phyloP scores from a whole-genome alignment of 2,888 invertebrate genomes.

The Synergus gifuensis region DNA sequence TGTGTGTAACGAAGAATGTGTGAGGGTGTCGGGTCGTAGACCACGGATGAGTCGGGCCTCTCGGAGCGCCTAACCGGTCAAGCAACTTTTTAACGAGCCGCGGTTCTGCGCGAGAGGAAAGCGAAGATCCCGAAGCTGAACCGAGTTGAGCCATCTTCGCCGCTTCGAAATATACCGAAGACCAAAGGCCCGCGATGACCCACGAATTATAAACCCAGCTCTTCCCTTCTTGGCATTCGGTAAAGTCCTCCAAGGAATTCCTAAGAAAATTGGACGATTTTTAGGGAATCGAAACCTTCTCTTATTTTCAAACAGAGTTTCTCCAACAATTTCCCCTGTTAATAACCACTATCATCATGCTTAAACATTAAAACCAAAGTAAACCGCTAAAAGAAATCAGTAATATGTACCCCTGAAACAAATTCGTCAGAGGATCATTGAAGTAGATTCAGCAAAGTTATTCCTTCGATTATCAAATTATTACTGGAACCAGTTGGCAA shows the following conservation, averaged over 20 bases:
- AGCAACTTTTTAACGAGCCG: constrained; percentile 77
- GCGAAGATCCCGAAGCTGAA: constrained; percentile 59
- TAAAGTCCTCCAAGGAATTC: constrained; percentile 45
- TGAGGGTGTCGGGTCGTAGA: constrained; percentile 75
- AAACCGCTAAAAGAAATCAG: not conserved
- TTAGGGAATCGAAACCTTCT: constrained; percentile 3
- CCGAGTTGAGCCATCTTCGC: constrained; percentile 62
- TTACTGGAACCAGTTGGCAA: constrained; percentile 35
- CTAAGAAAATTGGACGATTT: constrained; percentile 31
- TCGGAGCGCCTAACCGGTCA: constrained; percentile 75
- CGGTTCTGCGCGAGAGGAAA: constrained; percentile 59
- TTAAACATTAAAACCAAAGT: not conserved
- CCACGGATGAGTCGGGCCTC: constrained; percentile 67
- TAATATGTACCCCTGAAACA: not conserved
- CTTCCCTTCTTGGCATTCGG: constrained; percentile 27
- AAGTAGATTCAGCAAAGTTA: not conserved
- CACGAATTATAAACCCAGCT: constrained; percentile 38
- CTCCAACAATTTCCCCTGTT: not conserved
- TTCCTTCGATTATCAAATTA: constrained; percentile 9
- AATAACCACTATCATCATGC: not conserved
- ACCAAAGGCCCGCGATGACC: constrained; percentile 50
- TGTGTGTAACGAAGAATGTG: constrained; percentile 63
- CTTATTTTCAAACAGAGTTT: not conserved
- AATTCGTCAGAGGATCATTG: not conserved
- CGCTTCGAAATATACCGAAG: constrained; percentile 62